Evolutionary conservation across 2,888 invertebrate genomes (phyloP), one percentile per base, ranked within the genome.

Genomic region (Molorchus minor): DNA sequence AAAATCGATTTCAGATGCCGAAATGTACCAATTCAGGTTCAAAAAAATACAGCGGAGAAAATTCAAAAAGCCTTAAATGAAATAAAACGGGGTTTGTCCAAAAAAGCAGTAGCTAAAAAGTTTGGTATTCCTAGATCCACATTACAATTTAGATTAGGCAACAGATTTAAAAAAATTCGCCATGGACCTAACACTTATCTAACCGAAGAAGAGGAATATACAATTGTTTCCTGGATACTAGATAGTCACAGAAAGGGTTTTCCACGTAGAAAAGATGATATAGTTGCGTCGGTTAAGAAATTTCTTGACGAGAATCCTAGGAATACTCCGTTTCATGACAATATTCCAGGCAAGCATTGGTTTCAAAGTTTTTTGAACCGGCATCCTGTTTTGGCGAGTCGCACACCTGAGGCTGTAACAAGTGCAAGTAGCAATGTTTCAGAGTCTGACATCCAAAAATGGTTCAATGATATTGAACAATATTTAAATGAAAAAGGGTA

Each of bases 241-340:
- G 62, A 70, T 21, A 64, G 69, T 52, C 47, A 65, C 41, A 65
- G 60, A 63, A 75, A 74, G 69, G 74, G 76, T 15, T 77, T 77
- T 62, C 76, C 77, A 12, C 19, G 15, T 16, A 35, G 46, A 60
- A 62, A 56, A 40, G 46, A 57, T 17, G 65, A 64, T 36, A 33
- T 65, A n/a, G 57, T 58, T 44, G 38, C 46, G 1, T 49, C 41
- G 35, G 58, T 62, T 17, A 56, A 64, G 43, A 21, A 25, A 15
- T 64, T 64, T 57, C 36, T 64, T 13, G 56, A 67, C 33, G 58
- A 44, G 20, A 59, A 62, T 20, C 59, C 54, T 7, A 21, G 60
- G 21, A 20, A 29, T 33, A 65, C 15, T 30, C 60, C 62, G 21
- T 67, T 64, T 49, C 59, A 62, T 56, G 54, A 61, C 46, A 67